A percentile compares a stretch with the other conserved stretches of the same genome.
phyloP scores from a whole-genome alignment of 2,888 invertebrate genomes.

The Mythimna vitellina region DNA sequence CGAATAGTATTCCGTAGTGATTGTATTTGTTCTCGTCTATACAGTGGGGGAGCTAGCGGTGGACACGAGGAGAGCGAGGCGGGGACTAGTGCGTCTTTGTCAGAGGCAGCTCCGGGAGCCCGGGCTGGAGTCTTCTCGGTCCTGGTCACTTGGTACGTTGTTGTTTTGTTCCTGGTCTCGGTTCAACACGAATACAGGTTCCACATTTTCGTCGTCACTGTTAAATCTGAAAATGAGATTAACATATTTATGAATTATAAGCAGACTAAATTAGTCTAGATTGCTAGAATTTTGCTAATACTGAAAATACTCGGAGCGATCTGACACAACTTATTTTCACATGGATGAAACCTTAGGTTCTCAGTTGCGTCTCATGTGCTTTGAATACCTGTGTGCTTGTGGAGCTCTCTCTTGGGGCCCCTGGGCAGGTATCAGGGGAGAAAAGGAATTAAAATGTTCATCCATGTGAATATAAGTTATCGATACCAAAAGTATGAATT shows the following conservation, averaged over 20 bases:
- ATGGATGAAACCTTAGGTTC: no score
- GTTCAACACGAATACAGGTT: conserved; percentile 81
- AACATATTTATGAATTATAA: not conserved
- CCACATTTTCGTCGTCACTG: conserved; percentile 82
- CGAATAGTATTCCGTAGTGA: conserved; percentile 21
- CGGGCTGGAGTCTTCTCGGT: conserved; percentile 68
- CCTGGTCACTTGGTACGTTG: conserved; percentile 75
- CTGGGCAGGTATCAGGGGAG: no score
- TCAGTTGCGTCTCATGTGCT: no score
- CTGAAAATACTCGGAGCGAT: no score
- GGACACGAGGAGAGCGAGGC: conserved; percentile 60
- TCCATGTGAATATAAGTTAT: no score
- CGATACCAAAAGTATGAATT: no score
- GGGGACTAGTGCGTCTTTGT: conserved; percentile 66
- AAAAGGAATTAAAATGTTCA: no score
- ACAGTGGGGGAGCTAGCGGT: conserved; percentile 42
- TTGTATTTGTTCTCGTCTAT: conserved; percentile 54
- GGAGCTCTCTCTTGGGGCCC: no score
- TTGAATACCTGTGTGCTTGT: no score
- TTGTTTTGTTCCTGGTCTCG: conserved; percentile 82
- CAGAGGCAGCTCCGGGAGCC: conserved; percentile 71
- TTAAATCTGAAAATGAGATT: conserved; percentile 75
- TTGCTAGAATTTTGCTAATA: not conserved
- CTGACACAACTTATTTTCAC: no score
- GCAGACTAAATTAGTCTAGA: not conserved